Percentiles rank a stretch among this genome's conserved stretches.
phyloP scores from a whole-genome alignment of 1,140 invertebrate genomes.

The Brachionus plicatilis region DNA sequence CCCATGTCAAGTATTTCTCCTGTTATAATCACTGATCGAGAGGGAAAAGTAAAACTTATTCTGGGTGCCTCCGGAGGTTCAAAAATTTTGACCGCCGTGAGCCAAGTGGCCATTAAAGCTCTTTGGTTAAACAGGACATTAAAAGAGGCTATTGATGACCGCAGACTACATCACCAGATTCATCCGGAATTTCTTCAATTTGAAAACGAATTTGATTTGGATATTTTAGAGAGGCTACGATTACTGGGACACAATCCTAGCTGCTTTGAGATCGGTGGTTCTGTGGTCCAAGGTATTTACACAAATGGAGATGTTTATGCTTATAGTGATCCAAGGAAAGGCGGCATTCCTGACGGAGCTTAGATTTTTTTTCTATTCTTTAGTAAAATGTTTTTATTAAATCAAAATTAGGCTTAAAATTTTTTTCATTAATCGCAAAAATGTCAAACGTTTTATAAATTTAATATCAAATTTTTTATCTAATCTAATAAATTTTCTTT shows the following conservation, averaged over 20 bases:
- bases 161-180: slow-evolving; percentile 85
- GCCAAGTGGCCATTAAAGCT: slow-evolving; percentile 65
- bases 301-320: not conserved
- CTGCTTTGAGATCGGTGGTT: slow-evolving; percentile 29
- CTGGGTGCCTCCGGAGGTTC: slow-evolving; percentile 87
- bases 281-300: not conserved
- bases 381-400: too few relatives aligned
- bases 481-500: too few relatives aligned
- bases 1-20: slow-evolving; percentile 88
- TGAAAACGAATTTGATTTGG: slow-evolving; percentile 69
- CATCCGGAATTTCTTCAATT: slow-evolving; percentile 73
- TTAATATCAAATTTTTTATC: too few relatives aligned
- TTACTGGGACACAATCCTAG: slow-evolving; percentile 1
- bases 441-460: too few relatives aligned
- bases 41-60: slow-evolving; percentile 62
- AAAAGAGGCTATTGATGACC: slow-evolving; percentile 77
- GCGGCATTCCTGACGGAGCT: slow-evolving; percentile 25
- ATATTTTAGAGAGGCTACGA: slow-evolving; percentile 45
- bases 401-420: too few relatives aligned
- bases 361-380: not conserved
- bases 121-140: slow-evolving; percentile 78
- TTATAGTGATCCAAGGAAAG: slow-evolving; percentile 38
- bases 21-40: slow-evolving; percentile 68
- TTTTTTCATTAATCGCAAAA: too few relatives aligned
- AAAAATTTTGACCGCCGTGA: slow-evolving; percentile 75